Evolutionary conservation across 2,797 vertebrate genomes (phyloP), one percentile per base, ranked within the genome.

Genomic region (Chaenodraco wilsoni): DNA sequence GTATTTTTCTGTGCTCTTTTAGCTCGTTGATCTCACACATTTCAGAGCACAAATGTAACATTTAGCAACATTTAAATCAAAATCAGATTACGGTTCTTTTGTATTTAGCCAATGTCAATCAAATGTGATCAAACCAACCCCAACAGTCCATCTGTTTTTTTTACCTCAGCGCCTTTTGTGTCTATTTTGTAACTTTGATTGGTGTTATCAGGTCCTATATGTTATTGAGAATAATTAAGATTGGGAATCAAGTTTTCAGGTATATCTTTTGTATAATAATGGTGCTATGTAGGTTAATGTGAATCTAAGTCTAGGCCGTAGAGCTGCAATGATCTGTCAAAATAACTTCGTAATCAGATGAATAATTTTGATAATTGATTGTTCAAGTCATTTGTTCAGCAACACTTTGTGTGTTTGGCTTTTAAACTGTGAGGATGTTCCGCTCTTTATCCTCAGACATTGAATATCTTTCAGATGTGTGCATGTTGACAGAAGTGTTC

Each of bases 241-340:
- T 59, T 56, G 50, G 0, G 44, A 66, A 17, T 5, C 13, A 57
- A 1, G 21, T 56, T 78, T 71, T 78, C 13, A 61, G 54, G 54
- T 21, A 21, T 21, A 41, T 70, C 0, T 17, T 69, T 49, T 63
- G 15, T 37, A 57, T 67, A 31, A 33, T 70, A 37, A 51, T 44
- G 1, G 0, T 67, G 63, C 43, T 74, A 55, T 67, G 15, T 63
- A 55, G 49, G 5, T 48, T 45, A n/a, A 23, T 69, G 55, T 78
- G 50, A 51, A 68, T n/a, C n/a, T 8, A 11, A 51, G 37, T 64
- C 56, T 48, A 45, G 33, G 40, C 15, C 50, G 66, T 74, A 55
- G 45, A 11, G 62, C 54, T 75, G 44, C 44, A 76, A 44, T 43
- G 31, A 54, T 50, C 33, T 9, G 59, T 3, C 54, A 4, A 43